Conservation (phyloP, 2,797 vertebrate genomes). For the Tachyglossus aculeatus region DNA sequence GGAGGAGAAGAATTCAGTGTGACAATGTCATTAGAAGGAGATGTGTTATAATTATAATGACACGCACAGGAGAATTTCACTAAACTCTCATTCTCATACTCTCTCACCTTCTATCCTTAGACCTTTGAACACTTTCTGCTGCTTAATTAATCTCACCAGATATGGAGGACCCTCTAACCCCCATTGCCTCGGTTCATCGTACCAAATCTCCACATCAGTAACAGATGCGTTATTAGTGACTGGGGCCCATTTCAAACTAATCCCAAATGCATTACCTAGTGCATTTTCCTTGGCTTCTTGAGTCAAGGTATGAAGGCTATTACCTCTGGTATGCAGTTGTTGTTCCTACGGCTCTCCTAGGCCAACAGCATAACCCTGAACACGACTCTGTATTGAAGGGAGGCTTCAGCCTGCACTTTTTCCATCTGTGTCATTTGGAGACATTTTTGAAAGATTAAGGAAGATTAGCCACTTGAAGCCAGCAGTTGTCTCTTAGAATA, state of each 20-base stretch:
- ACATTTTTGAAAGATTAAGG: conserved; percentile 45
- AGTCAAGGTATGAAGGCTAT: conserved; percentile 47
- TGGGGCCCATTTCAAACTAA: conserved; percentile 65
- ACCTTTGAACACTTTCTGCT: conserved; percentile 36
- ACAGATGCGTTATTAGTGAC: conserved; percentile 52
- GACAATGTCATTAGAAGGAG: conserved; percentile 15
- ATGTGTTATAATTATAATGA: conserved; percentile 16
- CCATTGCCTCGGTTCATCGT: conserved; percentile 38
- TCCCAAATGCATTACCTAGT: conserved; percentile 71
- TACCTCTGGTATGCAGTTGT: conserved; percentile 36
- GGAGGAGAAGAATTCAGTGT: background rate
- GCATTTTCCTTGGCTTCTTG: conserved; percentile 29
- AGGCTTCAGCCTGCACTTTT: background rate
- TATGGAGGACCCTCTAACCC: conserved; percentile 40
- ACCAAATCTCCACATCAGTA: conserved; percentile 25
- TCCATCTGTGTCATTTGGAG: background rate
- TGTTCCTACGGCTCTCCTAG: conserved; percentile 20
- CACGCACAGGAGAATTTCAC: conserved; percentile 32
- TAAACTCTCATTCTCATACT: background rate
- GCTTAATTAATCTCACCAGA: conserved; percentile 60
- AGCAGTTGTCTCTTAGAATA: background rate
- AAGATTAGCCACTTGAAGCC: conserved; percentile 39
- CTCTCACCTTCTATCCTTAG: background rate
- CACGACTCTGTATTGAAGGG: background rate
- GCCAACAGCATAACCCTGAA: background rate